Evolutionary conservation across 1,140 invertebrate species (phyloP), one percentile per base, ranked within the genome.

Genomic region (Oncopodura yosiiana): DNA sequence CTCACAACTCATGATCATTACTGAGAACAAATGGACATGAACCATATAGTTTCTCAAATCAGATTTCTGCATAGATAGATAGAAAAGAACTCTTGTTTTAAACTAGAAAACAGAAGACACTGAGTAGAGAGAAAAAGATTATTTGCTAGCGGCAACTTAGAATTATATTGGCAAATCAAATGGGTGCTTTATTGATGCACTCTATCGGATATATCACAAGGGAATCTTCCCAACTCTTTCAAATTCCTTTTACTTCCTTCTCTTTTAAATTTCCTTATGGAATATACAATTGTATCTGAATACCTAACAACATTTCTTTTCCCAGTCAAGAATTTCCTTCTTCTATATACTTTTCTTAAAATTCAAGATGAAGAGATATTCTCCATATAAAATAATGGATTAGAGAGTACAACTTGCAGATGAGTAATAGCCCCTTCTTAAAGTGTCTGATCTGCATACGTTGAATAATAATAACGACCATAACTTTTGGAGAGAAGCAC

Each of bases 161-260:
- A 39, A 23, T 26, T 45, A 39, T 58, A 58, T 53, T 58, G 44
- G 56, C 49, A 53, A 58, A 58, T 58, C 56, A 58, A 58, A 58
- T 58, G 49, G 50, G 38, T 51, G 55, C 48, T 57, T 51, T 52
- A 57, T 53, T 30, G 30, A 39, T n/a, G n/a, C n/a, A n/a, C n/a
- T n/a, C n/a, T n/a, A n/a, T n/a, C n/a, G n/a, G n/a, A n/a, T n/a
- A n/a, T n/a, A n/a, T n/a, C n/a, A n/a, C n/a, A n/a, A n/a, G n/a
- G n/a, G n/a, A n/a, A n/a, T n/a, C n/a, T n/a, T n/a, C n/a, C n/a
- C n/a, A n/a, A n/a, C n/a, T n/a, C n/a, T n/a, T n/a, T n/a, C n/a
- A n/a, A n/a, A n/a, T n/a, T n/a, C n/a, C n/a, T n/a, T n/a, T n/a
- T n/a, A n/a, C n/a, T n/a, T n/a, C n/a, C n/a, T n/a, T n/a, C n/a